Conservation (phyloP, 2,113 vertebrate species). For the Peromyscus maniculatus region DNA sequence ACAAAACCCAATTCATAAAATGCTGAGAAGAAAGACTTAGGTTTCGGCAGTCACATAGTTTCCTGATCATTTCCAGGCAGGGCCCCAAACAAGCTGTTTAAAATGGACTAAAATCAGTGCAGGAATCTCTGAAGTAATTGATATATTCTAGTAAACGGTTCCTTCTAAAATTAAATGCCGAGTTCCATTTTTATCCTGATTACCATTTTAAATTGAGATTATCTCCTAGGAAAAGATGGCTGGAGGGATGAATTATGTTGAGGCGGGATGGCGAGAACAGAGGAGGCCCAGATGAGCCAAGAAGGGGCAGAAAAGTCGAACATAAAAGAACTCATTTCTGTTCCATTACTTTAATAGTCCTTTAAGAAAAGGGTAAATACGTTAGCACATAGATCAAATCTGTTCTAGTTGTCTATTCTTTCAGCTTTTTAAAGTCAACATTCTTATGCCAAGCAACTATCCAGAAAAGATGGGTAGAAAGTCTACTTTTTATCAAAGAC, state of each 20-base stretch:
- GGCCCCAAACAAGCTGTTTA: conserved; percentile 54
- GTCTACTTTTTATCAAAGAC: not conserved
- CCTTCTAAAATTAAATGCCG: conserved; percentile 65
- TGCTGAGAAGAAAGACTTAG: conserved; percentile 52
- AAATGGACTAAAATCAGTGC: conserved; percentile 67
- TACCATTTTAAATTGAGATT: conserved; percentile 67
- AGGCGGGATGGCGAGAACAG: conserved; percentile 38
- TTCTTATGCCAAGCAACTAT: conserved; percentile 9
- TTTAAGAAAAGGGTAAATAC: conserved; percentile 54
- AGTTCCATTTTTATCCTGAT: conserved; percentile 68
- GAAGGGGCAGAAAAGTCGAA: not conserved
- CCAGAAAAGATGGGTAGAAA: not conserved
- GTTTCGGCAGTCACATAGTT: conserved; percentile 41
- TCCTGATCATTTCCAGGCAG: conserved; percentile 58
- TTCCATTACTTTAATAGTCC: conserved; percentile 21
- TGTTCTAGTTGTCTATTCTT: conserved; percentile 42
- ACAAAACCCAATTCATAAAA: conserved; percentile 65
- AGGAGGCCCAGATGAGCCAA: not conserved
- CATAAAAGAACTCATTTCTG: conserved; percentile 43
- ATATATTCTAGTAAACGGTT: conserved; percentile 57
- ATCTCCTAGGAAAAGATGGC: conserved; percentile 60
- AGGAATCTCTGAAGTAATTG: conserved; percentile 54
- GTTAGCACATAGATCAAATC: conserved; percentile 46
- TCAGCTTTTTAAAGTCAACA: conserved; percentile 60
- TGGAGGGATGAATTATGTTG: not conserved